Percentiles rank a stretch among this genome's conserved stretches.
phyloP scores from a whole-genome alignment of 1,140 invertebrate genomes.

The Holcopasites calliopsidis region DNA sequence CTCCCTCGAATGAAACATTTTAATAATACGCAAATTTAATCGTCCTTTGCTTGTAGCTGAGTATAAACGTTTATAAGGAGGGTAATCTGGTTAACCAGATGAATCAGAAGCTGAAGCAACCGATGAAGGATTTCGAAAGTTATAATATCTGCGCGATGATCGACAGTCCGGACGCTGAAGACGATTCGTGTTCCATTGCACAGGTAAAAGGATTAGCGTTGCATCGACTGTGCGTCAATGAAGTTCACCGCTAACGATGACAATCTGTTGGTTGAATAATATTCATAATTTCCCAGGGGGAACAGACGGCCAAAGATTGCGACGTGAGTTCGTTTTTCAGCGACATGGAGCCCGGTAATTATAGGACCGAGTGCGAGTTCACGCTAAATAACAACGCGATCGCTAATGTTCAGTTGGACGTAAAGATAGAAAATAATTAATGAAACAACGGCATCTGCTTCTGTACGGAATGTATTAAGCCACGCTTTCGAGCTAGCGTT shows the following conservation, averaged over 20 bases:
- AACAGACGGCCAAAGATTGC: not conserved
- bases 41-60: not conserved
- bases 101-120: not conserved
- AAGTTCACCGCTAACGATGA: too few species aligned
- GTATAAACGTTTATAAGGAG: not conserved
- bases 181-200: not conserved
- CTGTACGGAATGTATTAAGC: too few species aligned
- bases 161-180: not conserved
- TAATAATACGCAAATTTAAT: not conserved
- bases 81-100: not conserved
- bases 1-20: not conserved
- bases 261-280: too few species aligned
- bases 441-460: too few species aligned
- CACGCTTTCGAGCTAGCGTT: too few species aligned
- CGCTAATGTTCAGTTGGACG: too few species aligned
- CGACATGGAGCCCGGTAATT: too few species aligned
- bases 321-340: too few species aligned
- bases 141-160: not conserved
- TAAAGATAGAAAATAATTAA: too few species aligned
- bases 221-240: not conserved
- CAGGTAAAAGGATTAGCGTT: not conserved
- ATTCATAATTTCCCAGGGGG: conserved; percentile 5
- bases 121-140: not conserved
- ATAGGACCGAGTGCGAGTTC: too few species aligned
- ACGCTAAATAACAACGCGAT: too few species aligned